Base-by-base conservation (phyloP, 2,113 vertebrate genomes). In the Chascanopsetta lugubris region DNA sequence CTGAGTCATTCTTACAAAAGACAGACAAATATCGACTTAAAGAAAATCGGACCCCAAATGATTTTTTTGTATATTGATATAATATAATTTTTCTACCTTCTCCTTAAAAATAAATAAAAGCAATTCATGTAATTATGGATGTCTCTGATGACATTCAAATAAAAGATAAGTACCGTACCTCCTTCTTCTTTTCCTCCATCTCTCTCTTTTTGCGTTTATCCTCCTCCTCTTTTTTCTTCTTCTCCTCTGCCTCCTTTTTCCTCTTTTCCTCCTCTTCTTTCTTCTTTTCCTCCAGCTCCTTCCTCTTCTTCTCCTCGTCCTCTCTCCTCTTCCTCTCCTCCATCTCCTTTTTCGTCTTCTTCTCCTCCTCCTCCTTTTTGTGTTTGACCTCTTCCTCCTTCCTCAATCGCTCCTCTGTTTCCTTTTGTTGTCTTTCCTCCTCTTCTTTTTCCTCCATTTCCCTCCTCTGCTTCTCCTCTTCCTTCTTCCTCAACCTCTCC, bases 1-100 rank as follows among this genome's bases (percentile, higher is more conserved):
- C 42, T 90, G 87, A 77, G 74, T 95, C 95, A 79, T 88, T 92
- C 76, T 94, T 32, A n/a, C 5, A 74, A 56, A 67, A 45, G 2
- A 13, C 6, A 38, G 3, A 20, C 30, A 43, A n/a, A 6, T 20
- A 42, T 10, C 36, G 8, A 58, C 25, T 5, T 21, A 13, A 29
- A 9, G 20, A 12, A n/a, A n/a, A n/a, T n/a, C n/a, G n/a, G n/a
- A n/a, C n/a, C n/a, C n/a, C n/a, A n/a, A n/a, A n/a, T n/a, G n/a
- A n/a, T n/a, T n/a, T n/a, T n/a, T n/a, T n/a, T n/a, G n/a, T 26
- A 12, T 5, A 7, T 6, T 13, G 2, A 22, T 2, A 10, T 15
- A 26, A 8, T 17, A 6, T 1, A 27, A 8, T 15, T 50, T 43
- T 1, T 1, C 75, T 78, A 90, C 90, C 88, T 89, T 88, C 17